Conservation (phyloP, 2,113 vertebrate genomes). For the Ceyx margarethae region DNA sequence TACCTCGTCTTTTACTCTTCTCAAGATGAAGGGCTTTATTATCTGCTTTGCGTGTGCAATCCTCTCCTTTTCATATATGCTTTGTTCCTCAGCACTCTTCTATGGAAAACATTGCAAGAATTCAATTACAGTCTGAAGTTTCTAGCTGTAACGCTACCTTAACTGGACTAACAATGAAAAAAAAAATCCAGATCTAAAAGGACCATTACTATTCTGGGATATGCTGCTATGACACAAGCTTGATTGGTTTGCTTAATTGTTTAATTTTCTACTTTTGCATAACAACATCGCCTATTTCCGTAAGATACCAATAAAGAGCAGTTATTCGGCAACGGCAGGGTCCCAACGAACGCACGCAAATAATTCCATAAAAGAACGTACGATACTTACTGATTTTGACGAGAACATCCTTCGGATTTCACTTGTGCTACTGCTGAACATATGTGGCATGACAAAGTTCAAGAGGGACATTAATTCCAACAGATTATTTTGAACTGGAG, state of each 20-base stretch:
- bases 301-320: not conserved
- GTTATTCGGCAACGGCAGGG: not conserved
- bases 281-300: fast-evolving
- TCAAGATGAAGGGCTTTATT: constrained; percentile 96
- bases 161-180: not conserved
- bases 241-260: not conserved
- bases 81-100: constrained; percentile 92
- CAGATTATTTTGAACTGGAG: constrained; percentile 95
- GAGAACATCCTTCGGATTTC: constrained; percentile 96
- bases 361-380: not conserved
- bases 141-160: not conserved
- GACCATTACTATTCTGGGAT: not conserved
- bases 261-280: not conserved
- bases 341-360: not conserved
- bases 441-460: constrained; percentile 98
- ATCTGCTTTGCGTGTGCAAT: constrained; percentile 95
- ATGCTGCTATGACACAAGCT: not conserved
- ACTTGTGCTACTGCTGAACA: constrained; percentile 93
- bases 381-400: constrained; percentile 81
- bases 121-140: not conserved
- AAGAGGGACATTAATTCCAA: constrained; percentile 94
- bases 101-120: constrained; percentile 57
- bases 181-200: not conserved
- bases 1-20: constrained; percentile 94
- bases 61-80: constrained; percentile 89